Conservation (phyloP, 2,797 vertebrate genomes). For the Pipistrellus pygmaeus region DNA sequence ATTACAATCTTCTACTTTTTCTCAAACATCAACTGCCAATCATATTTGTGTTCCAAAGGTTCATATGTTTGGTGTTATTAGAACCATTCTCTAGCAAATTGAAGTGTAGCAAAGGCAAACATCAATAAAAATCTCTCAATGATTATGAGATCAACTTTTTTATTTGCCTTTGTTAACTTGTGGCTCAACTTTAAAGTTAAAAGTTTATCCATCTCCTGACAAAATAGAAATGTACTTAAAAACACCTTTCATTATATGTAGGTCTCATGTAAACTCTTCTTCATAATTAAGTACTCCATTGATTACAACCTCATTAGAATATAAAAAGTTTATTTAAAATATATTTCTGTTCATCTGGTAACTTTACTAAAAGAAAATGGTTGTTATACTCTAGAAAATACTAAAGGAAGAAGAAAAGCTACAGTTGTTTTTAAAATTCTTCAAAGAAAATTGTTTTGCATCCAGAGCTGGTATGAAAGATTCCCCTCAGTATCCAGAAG, state of each 20-base stretch:
- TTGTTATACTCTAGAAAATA: background rate
- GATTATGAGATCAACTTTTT: background rate
- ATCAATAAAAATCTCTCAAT: background rate
- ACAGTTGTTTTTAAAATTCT: background rate
- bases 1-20: background rate
- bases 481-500: fast-evolving
- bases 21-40: background rate
- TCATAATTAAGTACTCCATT: background rate
- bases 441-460: slow-evolving; percentile 15
- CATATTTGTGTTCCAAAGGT: background rate
- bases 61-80: background rate
- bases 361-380: slow-evolving; percentile 3
- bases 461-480: background rate
- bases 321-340: slow-evolving; percentile 42
- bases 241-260: background rate
- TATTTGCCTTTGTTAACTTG: background rate
- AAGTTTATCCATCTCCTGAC: background rate
- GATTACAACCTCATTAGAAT: background rate
- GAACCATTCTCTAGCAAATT: background rate
- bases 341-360: background rate
- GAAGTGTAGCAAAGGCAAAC: background rate
- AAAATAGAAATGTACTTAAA: slow-evolving; percentile 14
- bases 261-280: background rate
- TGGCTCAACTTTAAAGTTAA: background rate
- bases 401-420: background rate